Evolutionary conservation across 2,888 invertebrate species (phyloP).

Genomic region (Heteromurus nitidus): DNA sequence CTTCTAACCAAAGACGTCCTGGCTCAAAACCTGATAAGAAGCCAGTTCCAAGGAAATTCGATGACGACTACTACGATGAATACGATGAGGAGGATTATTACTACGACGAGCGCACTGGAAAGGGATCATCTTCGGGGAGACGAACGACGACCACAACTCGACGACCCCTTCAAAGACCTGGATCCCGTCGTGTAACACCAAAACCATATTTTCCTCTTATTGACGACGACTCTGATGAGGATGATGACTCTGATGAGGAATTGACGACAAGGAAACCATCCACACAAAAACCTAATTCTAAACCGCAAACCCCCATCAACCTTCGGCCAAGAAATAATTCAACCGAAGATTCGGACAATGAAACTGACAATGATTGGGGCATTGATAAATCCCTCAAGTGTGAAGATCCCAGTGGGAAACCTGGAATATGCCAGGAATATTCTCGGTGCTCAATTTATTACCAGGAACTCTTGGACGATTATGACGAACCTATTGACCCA

Average conservation of each 20-base stretch:
- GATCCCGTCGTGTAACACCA: slow-evolving; percentile 25
- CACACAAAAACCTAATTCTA: slow-evolving; percentile 24
- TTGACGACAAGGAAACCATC: slow-evolving; percentile 7
- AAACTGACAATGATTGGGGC: slow-evolving; percentile 47
- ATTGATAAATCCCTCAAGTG: slow-evolving; percentile 48
- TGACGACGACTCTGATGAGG: slow-evolving; percentile 39
- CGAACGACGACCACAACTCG: slow-evolving; percentile 1
- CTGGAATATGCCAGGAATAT: slow-evolving; percentile 69
- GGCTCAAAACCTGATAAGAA: slow-evolving; percentile 14
- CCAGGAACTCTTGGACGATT: slow-evolving; percentile 57
- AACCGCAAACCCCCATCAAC: background rate
- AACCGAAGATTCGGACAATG: slow-evolving; percentile 27
- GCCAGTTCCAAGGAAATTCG: slow-evolving; percentile 23
- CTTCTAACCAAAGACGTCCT: background rate
- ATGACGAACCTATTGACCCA: slow-evolving; percentile 64
- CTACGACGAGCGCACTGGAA: slow-evolving; percentile 11
- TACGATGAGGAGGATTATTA: slow-evolving; percentile 34
- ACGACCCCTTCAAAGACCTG: slow-evolving; percentile 23
- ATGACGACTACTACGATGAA: slow-evolving; percentile 26
- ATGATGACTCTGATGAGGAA: slow-evolving; percentile 40
- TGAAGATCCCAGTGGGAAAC: slow-evolving; percentile 64
- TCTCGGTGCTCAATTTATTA: slow-evolving; percentile 66
- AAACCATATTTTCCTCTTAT: slow-evolving; percentile 54
- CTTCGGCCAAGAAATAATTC: background rate
- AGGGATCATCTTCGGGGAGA: background rate